These are phyloP conservation scores for Hipparchia sbordonii DNA, from an alignment of 2,888 invertebrate genomes.

Conservation along the genomic window DNA sequence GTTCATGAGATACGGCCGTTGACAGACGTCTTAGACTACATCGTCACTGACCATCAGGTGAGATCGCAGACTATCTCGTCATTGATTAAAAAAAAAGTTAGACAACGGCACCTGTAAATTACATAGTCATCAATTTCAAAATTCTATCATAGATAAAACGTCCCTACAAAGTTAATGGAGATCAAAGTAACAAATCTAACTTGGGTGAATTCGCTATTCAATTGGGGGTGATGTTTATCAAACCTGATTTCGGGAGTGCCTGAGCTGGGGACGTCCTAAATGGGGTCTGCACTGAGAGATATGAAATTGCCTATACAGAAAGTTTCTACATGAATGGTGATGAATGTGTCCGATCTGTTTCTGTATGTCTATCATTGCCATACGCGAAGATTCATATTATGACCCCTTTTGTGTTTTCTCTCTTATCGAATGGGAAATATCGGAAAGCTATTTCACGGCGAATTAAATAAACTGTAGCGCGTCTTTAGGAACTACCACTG, in stretches of 20 bases:
- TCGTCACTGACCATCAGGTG: too few relatives aligned
- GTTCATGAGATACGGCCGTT: too few relatives aligned
- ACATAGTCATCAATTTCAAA: not conserved
- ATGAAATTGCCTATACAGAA: conserved; percentile 30
- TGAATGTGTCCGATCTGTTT: not conserved
- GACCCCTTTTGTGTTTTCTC: not conserved
- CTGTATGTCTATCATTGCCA: not conserved
- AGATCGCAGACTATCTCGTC: too few relatives aligned
- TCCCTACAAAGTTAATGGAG: conserved; percentile 15
- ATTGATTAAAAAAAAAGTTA: too few relatives aligned
- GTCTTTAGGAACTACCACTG: too few relatives aligned
- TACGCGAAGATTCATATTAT: not conserved
- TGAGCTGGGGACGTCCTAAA: conserved; percentile 41
- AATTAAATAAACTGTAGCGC: not conserved
- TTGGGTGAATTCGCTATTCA: conserved; percentile 34
- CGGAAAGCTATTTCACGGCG: not conserved
- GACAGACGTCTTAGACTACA: too few relatives aligned
- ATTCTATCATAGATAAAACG: conserved; percentile 2
- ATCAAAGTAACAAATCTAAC: conserved; percentile 32
- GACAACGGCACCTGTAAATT: not conserved
- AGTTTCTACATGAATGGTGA: conserved; percentile 20
- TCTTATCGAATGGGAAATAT: not conserved
- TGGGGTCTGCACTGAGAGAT: conserved; percentile 39
- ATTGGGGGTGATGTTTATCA: conserved; percentile 48
- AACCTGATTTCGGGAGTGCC: conserved; percentile 46